Evolutionary conservation across 2,888 invertebrate species (phyloP).

Genomic region (Athripsodes cinereus): DNA sequence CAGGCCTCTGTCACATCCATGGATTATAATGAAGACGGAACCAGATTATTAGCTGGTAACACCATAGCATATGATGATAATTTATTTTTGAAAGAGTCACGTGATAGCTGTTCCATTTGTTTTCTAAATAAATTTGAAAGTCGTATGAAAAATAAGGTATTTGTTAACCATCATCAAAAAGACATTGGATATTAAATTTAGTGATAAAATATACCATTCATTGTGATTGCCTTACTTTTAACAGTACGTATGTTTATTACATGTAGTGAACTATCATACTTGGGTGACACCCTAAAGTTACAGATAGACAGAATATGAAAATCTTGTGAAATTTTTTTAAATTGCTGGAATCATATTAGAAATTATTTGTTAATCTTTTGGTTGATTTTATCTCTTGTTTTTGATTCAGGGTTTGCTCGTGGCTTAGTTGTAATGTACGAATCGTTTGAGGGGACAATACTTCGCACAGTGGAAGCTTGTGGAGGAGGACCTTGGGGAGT

Average conservation of each 20-base stretch:
- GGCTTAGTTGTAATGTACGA: conserved; percentile 92
- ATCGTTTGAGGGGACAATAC: conserved; percentile 68
- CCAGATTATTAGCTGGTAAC: conserved; percentile 72
- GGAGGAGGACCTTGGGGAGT: conserved; percentile 48
- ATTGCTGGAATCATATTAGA: too few species aligned
- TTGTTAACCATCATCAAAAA: too few species aligned
- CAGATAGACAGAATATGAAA: too few species aligned
- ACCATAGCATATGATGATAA: not conserved
- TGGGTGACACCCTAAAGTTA: too few species aligned
- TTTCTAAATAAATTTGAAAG: not conserved
- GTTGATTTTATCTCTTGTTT: too few species aligned
- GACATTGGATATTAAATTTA: not conserved
- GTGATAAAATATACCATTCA: too few species aligned
- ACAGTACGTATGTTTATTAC: too few species aligned
- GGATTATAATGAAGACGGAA: conserved; percentile 81
- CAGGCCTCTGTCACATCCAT: conserved; percentile 78
- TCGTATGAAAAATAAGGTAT: too few species aligned
- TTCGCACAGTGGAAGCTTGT: conserved; percentile 57
- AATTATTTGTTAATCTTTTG: too few species aligned
- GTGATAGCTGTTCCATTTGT: not conserved
- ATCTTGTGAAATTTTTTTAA: too few species aligned
- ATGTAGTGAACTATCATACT: too few species aligned
- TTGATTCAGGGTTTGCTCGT: conserved; percentile 50
- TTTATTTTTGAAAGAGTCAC: not conserved
- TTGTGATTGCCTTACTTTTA: too few species aligned